These are phyloP conservation scores for Apteryx owenii DNA, from an alignment of 2,113 vertebrate genomes.

Conservation along the genomic window DNA sequence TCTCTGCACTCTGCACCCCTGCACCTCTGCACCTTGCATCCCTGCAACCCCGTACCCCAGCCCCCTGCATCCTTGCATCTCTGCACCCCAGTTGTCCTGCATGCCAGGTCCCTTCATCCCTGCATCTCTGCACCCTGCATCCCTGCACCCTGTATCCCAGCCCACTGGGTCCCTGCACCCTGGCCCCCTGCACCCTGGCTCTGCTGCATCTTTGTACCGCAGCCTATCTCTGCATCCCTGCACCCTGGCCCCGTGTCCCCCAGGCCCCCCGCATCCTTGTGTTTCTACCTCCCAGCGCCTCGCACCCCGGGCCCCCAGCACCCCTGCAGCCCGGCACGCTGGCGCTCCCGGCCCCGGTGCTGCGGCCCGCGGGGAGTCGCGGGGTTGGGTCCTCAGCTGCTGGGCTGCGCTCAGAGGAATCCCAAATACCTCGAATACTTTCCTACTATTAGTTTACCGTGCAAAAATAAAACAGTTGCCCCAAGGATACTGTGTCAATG, in stretches of 20 bases:
- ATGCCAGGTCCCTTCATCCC: not conserved
- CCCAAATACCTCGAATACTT: conserved; percentile 45
- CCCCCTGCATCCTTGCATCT: too few species aligned
- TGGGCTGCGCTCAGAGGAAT: not conserved
- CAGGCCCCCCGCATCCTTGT: not conserved
- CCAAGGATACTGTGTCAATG: not conserved
- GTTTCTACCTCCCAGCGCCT: not conserved
- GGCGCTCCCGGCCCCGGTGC: not conserved
- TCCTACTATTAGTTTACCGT: not conserved
- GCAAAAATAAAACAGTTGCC: conserved; percentile 15
- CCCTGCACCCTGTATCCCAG: not conserved
- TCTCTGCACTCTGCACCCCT: too few species aligned
- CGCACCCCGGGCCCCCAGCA: not conserved
- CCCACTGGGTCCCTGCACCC: not conserved
- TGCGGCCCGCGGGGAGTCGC: not conserved
- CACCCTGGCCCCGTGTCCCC: not conserved
- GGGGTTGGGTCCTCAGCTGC: not conserved
- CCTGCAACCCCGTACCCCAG: not conserved
- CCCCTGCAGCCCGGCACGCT: not conserved
- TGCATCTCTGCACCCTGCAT: not conserved
- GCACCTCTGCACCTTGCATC: conserved; percentile 14
- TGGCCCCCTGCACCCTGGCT: not conserved
- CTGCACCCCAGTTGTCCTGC: not conserved
- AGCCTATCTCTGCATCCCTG: not conserved
- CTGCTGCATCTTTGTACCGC: not conserved